Evolutionary conservation across 2,797 vertebrate species (phyloP), one percentile per base, ranked within the genome.

Genomic region (Macropodus opercularis): DNA sequence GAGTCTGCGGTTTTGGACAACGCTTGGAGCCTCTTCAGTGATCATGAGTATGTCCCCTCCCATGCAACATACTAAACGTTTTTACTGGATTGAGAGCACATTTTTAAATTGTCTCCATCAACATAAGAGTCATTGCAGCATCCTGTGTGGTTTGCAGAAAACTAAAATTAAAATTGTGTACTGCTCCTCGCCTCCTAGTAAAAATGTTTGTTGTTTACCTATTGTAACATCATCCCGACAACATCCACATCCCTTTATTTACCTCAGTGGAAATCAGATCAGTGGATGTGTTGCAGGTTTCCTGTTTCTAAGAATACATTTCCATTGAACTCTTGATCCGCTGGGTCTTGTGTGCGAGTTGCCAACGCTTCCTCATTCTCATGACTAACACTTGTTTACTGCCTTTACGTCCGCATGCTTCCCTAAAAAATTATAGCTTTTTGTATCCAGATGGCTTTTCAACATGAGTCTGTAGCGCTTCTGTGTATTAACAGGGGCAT

Each of bases 271-370:
- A 81, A 84, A 77, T 78, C 61, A 54, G 48, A 67, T 3, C 59
- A 2, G 69, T 81, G 66, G 85, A 75, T 43, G 55, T 10, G 74
- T 72, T 48, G 53, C 71, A 61, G 60, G 71, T 79, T 88, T 91
- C 90, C 90, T 86, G 86, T 90, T 89, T 88, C 85, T 86, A 90
- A 90, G 84, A 90, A 90, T 90, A 90, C 55, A 50, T 63, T 8
- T n/a, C 65, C 75, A 75, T 82, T 88, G 79, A 88, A 85, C 81
- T 82, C 52, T 72, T 79, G 71, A 60, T 81, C 80, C 7, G 48
- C 67, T 53, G 2, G 43, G 71, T 69, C 65, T 70, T 65, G 67
- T 70, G 68, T 72, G 47, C 75, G 61, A 71, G 74, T 72, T 67
- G 60, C 63, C 69, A 86, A 82, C 84, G 82, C 77, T 87, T 87